Conservation (phyloP, 1,140 invertebrate genomes). For the Tetraneura akinire region DNA sequence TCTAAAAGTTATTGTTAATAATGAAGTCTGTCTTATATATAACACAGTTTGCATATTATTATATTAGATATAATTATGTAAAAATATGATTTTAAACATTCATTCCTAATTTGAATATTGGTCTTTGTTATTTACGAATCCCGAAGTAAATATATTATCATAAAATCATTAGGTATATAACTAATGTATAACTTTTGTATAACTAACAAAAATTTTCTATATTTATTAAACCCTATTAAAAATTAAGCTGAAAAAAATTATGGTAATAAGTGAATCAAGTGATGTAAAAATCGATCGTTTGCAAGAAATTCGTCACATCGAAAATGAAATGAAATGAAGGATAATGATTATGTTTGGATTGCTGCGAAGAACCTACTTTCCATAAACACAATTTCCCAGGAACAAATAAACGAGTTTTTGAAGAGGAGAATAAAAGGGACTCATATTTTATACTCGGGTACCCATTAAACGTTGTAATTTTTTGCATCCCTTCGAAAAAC, state of each 20-base stretch:
- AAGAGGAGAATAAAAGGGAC: neutral
- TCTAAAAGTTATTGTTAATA: no score
- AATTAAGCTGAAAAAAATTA: neutral
- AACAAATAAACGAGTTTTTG: slow-evolving; percentile 14
- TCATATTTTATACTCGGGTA: slow-evolving; percentile 32
- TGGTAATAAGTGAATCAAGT: neutral
- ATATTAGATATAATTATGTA: neutral
- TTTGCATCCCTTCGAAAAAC: slow-evolving; percentile 2
- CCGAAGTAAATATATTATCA: neutral
- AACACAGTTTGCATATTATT: no score
- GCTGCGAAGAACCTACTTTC: slow-evolving; percentile 33
- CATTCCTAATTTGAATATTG: slow-evolving; percentile 11
- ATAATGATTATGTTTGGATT: neutral
- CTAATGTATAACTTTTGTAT: no score
- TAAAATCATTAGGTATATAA: no score
- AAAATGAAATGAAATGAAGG: slow-evolving; percentile 4
- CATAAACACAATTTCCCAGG: slow-evolving; percentile 21
- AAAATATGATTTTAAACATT: neutral
- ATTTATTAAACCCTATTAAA: no score
- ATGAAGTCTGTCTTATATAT: no score
- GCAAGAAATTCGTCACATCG: neutral
- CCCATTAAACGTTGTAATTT: slow-evolving; percentile 43
- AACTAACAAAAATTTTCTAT: neutral
- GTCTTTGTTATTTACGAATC: neutral
- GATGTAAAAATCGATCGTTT: slow-evolving; percentile 3